phyloP scores from a whole-genome alignment of 1,140 invertebrate species.

The Teleogryllus occipitalis region DNA sequence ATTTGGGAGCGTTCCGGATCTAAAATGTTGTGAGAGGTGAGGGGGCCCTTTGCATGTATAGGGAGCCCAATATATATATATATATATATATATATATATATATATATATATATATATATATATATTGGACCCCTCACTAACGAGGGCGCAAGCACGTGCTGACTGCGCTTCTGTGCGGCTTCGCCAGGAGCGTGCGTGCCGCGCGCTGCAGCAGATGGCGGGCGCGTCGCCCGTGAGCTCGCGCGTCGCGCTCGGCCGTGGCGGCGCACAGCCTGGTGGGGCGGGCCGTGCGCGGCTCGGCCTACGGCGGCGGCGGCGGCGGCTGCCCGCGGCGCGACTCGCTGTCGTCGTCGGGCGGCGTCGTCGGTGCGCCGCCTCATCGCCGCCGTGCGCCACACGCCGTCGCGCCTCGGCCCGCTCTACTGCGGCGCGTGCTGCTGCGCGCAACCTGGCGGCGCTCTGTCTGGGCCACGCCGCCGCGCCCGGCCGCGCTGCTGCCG shows the following conservation, averaged over 20 bases:
- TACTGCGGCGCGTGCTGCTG: constrained; percentile 35
- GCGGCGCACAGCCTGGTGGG: not conserved
- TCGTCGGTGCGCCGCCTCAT: constrained; percentile 55
- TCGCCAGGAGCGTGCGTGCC: too few relatives aligned
- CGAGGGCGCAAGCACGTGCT: too few relatives aligned
- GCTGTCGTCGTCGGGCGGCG: constrained; percentile 42
- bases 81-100: too few relatives aligned
- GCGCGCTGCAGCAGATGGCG: constrained; percentile 11
- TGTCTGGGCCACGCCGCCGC: constrained; percentile 40
- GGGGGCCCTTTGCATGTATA: too few relatives aligned
- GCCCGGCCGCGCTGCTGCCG: constrained; percentile 44
- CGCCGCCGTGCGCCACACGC: constrained; percentile 41
- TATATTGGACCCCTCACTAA: too few relatives aligned
- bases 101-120: too few relatives aligned
- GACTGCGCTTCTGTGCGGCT: too few relatives aligned
- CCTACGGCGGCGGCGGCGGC: not conserved
- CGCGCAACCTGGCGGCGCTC: constrained; percentile 47
- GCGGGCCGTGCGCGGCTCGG: not conserved
- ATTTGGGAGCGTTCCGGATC: too few relatives aligned
- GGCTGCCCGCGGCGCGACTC: constrained; percentile 9
- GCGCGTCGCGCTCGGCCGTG: constrained; percentile 9
- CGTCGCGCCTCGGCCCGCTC: constrained; percentile 33
- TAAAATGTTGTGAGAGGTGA: too few relatives aligned
- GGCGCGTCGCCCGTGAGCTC: constrained; percentile 11
- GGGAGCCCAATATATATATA: too few relatives aligned